Conservation (phyloP, 2,113 vertebrate species). For the Oriolus oriolus region DNA sequence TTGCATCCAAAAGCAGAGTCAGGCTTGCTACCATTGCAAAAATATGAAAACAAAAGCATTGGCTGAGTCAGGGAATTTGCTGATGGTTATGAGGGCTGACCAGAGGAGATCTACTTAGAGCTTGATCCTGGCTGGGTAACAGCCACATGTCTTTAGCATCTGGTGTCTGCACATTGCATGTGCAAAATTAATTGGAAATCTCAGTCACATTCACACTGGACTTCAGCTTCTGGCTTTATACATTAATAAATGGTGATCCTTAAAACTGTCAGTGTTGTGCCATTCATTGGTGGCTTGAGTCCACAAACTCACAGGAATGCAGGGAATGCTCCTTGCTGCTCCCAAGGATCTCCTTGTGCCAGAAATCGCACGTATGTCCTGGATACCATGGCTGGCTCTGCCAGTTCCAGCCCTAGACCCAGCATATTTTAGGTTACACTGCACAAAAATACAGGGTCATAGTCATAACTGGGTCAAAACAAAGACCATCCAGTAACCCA, state of each 20-base stretch:
- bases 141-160: background rate
- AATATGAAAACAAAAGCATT: background rate
- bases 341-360: background rate
- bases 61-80: background rate
- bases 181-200: background rate
- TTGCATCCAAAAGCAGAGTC: background rate
- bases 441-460: background rate
- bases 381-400: background rate
- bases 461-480: background rate
- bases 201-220: background rate
- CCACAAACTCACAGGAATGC: background rate
- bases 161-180: background rate
- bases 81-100: background rate
- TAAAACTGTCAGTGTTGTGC: background rate
- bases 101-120: background rate
- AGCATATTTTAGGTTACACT: background rate
- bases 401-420: background rate
- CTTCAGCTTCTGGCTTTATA: background rate
- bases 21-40: background rate
- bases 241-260: background rate
- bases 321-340: background rate
- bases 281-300: background rate
- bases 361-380: accelerated
- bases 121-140: background rate
- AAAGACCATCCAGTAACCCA: background rate